phyloP scores from a whole-genome alignment of 23 tunicate species.

The Diplosoma virens region DNA sequence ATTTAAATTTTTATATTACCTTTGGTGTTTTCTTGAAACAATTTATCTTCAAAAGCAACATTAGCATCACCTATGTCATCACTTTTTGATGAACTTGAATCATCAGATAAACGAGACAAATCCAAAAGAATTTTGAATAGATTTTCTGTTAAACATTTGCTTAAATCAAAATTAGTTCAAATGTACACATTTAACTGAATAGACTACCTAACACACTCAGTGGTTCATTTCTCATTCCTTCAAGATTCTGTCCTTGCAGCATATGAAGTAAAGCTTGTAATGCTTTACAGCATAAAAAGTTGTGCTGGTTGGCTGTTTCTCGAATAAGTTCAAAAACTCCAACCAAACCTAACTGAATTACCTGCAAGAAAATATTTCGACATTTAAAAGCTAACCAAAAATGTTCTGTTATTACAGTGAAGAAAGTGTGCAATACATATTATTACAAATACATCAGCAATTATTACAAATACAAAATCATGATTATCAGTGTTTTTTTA shows the following conservation, averaged over 20 bases:
- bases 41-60: too few species aligned
- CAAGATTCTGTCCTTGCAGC: slow-evolving; percentile 53
- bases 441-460: too few species aligned
- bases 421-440: too few species aligned
- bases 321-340: slow-evolving; percentile 69
- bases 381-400: background rate
- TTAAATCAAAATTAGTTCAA: too few species aligned
- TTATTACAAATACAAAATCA: too few species aligned
- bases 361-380: slow-evolving; percentile 18
- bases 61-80: background rate
- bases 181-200: too few species aligned
- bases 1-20: too few species aligned
- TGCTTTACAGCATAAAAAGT: slow-evolving; percentile 52
- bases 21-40: too few species aligned
- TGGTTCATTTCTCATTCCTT: slow-evolving; percentile 56
- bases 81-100: background rate
- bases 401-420: too few species aligned
- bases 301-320: slow-evolving; percentile 29
- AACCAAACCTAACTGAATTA: slow-evolving; percentile 53
- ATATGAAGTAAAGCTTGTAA: slow-evolving; percentile 51
- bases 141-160: slow-evolving; percentile 46
- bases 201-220: slow-evolving; percentile 29
- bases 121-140: slow-evolving; percentile 45
- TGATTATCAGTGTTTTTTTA: too few species aligned
- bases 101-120: slow-evolving; percentile 38